Conservation (phyloP, 2,888 invertebrate species). For the Charanyca ferruginea region DNA sequence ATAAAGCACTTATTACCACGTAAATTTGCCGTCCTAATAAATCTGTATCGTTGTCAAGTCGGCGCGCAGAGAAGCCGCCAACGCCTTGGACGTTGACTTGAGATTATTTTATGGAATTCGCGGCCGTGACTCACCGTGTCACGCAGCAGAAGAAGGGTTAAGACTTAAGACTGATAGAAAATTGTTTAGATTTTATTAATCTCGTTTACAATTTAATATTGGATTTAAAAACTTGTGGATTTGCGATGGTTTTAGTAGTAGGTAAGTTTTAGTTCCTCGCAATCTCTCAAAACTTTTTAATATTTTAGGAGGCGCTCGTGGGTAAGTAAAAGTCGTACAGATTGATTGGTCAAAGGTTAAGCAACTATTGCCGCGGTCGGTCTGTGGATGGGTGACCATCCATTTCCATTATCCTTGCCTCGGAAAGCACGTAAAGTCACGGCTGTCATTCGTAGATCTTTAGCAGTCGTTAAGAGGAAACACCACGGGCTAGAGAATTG, state of each 20-base stretch:
- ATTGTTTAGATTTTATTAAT: conserved; percentile 35
- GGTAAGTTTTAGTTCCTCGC: not conserved
- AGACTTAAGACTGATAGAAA: conserved; percentile 36
- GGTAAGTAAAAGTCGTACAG: too few relatives aligned
- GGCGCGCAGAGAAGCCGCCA: conserved; percentile 43
- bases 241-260: not conserved
- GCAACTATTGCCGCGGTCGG: too few relatives aligned
- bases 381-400: too few relatives aligned
- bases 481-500: too few relatives aligned
- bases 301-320: too few relatives aligned
- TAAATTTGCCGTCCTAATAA: conserved; percentile 71
- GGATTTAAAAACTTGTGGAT: conserved; percentile 4
- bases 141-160: conserved; percentile 51
- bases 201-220: conserved; percentile 1
- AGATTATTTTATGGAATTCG: conserved; percentile 63
- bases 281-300: too few relatives aligned
- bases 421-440: too few relatives aligned
- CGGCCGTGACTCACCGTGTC: conserved; percentile 56
- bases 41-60: conserved; percentile 70
- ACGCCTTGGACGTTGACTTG: conserved; percentile 45
- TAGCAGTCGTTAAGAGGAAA: too few relatives aligned
- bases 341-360: too few relatives aligned
- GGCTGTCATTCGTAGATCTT: too few relatives aligned
- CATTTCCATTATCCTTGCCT: too few relatives aligned
- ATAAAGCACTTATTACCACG: conserved; percentile 43